Evolutionary conservation across 1,140 invertebrate genomes (phyloP).

Genomic region (Battus philenor): DNA sequence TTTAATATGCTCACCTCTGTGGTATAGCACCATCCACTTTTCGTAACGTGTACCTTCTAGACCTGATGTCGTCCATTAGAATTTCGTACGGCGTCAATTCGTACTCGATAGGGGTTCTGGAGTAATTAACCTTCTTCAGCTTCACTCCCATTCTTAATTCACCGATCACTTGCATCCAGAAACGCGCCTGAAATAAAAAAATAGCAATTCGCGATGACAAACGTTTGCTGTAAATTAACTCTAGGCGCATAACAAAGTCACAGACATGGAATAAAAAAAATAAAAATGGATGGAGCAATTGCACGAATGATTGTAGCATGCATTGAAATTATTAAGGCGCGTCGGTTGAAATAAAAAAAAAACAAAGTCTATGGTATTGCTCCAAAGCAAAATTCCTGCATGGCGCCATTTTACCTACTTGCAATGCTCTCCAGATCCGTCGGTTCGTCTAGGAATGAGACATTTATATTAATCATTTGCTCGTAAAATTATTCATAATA

Average conservation of each 20-base stretch:
- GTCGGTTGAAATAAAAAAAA: background rate
- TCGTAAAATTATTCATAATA: background rate
- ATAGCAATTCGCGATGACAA: constrained; percentile 24
- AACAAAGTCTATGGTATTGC: too few relatives aligned
- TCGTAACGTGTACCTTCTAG: constrained; percentile 88
- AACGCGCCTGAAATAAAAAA: constrained; percentile 83
- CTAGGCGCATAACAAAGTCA: constrained; percentile 20
- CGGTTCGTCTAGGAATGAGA: constrained; percentile 82
- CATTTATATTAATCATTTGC: too few relatives aligned
- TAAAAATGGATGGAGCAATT: constrained; percentile 22
- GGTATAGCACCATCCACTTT: constrained; percentile 91
- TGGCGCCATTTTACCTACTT: constrained; percentile 77
- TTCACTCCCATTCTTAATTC: constrained; percentile 90
- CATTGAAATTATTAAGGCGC: background rate
- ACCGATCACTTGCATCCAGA: constrained; percentile 97
- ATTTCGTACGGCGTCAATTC: constrained; percentile 98
- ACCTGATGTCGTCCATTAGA: constrained; percentile 96
- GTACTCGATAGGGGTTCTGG: constrained; percentile 86
- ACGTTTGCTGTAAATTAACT: constrained; percentile 30
- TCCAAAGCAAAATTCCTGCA: constrained; percentile 3
- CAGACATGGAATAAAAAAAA: constrained; percentile 9
- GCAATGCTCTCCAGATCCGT: constrained; percentile 84
- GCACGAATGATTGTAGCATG: constrained; percentile 6
- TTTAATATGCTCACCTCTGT: constrained; percentile 62
- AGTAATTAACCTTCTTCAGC: constrained; percentile 91